phyloP scores from a whole-genome alignment of 2,113 vertebrate genomes.

The Phocoena sinus region DNA sequence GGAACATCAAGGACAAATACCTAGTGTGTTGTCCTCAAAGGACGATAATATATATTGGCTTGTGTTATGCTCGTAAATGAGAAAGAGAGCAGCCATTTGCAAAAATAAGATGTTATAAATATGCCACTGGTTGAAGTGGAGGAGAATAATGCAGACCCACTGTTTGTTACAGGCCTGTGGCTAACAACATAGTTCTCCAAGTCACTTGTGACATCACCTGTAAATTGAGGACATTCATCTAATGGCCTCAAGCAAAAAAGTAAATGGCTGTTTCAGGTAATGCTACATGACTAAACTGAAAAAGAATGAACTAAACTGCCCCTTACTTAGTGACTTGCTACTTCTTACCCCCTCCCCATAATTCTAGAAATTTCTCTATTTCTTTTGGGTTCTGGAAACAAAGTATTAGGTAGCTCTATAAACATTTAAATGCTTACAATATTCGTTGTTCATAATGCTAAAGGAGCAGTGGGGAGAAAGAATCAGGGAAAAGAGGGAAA shows the following conservation, averaged over 20 bases:
- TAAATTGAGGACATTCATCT: neutral
- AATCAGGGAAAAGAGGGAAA: neutral
- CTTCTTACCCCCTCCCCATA: neutral
- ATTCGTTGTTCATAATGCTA: neutral
- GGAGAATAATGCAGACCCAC: neutral
- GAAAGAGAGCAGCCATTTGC: neutral
- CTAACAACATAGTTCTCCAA: neutral
- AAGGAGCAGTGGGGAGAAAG: neutral
- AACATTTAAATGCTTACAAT: neutral
- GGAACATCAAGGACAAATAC: neutral
- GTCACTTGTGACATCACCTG: neutral
- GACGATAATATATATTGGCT: neutral
- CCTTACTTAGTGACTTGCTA: neutral
- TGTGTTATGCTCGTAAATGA: neutral
- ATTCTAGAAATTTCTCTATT: neutral
- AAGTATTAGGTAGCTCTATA: neutral
- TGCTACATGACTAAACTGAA: neutral
- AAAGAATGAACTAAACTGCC: neutral
- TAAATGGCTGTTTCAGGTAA: neutral
- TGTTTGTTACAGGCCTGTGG: neutral
- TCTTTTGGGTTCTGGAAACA: neutral
- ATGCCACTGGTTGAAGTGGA: neutral
- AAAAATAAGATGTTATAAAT: neutral
- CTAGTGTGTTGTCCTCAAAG: neutral
- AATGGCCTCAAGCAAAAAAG: neutral